A percentile compares a stretch with the other conserved stretches of the same genome.
Conservation (phyloP, 2,797 vertebrate genomes). For the Florisuga fusca region DNA sequence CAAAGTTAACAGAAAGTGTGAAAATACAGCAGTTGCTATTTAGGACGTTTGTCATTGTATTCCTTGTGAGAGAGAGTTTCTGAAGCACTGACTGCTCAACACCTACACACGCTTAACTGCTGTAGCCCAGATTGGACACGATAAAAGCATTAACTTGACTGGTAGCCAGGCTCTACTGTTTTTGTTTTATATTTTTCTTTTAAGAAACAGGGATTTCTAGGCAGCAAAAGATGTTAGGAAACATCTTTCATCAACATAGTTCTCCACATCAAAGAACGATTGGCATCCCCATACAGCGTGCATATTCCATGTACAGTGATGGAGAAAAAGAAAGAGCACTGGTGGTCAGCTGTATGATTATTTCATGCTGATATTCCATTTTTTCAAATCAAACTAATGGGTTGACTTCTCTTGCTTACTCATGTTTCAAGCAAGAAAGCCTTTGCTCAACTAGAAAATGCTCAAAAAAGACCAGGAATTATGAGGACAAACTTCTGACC, state of each 20-base stretch:
- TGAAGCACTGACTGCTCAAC: not conserved
- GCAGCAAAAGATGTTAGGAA: not conserved
- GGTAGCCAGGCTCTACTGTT: not conserved
- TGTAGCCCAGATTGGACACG: not conserved
- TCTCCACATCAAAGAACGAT: not conserved
- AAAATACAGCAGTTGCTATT: not conserved
- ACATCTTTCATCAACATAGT: not conserved
- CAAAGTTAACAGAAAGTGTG: not conserved
- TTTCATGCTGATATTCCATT: not conserved
- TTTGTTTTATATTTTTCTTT: not conserved
- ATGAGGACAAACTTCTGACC: not conserved
- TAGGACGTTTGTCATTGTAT: not conserved
- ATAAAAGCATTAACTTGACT: not conserved
- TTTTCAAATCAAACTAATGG: not conserved
- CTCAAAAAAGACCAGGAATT: not conserved
- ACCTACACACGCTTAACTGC: not conserved
- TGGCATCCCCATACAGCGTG: fast-evolving
- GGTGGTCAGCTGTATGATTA: not conserved
- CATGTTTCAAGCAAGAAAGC: not conserved
- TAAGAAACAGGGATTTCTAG: not conserved
- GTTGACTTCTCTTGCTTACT: not conserved
- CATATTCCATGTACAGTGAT: not conserved
- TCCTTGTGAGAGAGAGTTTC: not conserved
- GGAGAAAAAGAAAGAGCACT: not conserved
- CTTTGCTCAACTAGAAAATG: not conserved